A percentile compares a stretch with the other conserved stretches of the same genome.
Evolutionary conservation across 2,888 invertebrate species (phyloP).

Genomic region (Baccha elongata): DNA sequence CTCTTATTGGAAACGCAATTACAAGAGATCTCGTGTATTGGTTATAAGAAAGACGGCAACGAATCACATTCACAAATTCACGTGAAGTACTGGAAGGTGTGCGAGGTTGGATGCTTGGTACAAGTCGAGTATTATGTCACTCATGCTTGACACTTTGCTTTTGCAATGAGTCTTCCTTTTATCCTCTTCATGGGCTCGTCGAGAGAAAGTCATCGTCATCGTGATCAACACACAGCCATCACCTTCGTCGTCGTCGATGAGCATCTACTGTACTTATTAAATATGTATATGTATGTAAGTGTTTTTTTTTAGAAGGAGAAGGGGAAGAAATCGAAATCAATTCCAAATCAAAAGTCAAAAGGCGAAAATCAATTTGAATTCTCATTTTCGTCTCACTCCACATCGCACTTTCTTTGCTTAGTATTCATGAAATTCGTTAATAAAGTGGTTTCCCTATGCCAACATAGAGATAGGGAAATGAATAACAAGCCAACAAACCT

Average conservation of each 20-base stretch:
- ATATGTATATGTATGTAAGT: neutral
- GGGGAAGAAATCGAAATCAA: constrained; percentile 50
- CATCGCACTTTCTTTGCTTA: constrained; percentile 42
- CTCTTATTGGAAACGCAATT: constrained; percentile 16
- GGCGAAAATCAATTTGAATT: constrained; percentile 69
- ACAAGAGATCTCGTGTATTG: constrained; percentile 9
- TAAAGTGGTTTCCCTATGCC: constrained; percentile 66
- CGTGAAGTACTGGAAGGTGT: constrained; percentile 7
- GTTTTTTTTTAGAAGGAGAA: neutral
- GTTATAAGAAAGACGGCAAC: constrained; percentile 33
- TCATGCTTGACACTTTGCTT: constrained; percentile 9
- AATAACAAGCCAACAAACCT: constrained; percentile 69
- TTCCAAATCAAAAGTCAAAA: constrained; percentile 70
- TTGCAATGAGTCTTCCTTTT: neutral
- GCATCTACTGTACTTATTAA: neutral
- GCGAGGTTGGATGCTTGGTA: constrained; percentile 27
- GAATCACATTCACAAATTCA: constrained; percentile 34
- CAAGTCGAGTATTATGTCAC: constrained; percentile 3
- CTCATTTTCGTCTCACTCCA: constrained; percentile 46
- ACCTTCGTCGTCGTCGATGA: neutral
- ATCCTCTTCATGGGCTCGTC: constrained; percentile 4
- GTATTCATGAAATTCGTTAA: constrained; percentile 71
- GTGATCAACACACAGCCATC: neutral
- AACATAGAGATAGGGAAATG: constrained; percentile 43
- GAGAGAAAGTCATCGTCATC: neutral